phyloP scores from a whole-genome alignment of 2,888 invertebrate species.

The Platycheirus rosarum region DNA sequence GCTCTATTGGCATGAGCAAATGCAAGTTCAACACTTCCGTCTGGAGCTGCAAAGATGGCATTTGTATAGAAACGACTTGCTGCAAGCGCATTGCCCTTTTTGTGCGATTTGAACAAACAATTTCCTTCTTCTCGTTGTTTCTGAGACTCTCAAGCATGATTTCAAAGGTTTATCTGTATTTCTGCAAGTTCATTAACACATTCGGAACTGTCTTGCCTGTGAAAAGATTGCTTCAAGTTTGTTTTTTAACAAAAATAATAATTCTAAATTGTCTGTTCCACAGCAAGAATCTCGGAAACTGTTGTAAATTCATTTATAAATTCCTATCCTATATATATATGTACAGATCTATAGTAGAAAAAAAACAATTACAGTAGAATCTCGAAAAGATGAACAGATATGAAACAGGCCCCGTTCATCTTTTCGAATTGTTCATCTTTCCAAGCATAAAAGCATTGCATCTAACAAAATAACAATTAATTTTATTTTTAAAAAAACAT shows the following conservation, averaged over 20 bases:
- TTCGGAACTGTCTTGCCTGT: slow-evolving; percentile 1
- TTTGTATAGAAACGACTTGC: slow-evolving; percentile 78
- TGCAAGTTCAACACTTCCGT: slow-evolving; percentile 75
- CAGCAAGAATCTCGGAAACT: slow-evolving; percentile 12
- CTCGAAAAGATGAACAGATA: no score
- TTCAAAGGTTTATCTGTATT: not conserved
- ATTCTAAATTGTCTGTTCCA: not conserved
- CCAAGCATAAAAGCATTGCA: no score
- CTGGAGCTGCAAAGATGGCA: slow-evolving; percentile 78
- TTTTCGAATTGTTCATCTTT: no score
- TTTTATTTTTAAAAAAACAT: no score
- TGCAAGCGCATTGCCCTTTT: slow-evolving; percentile 65
- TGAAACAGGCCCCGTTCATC: no score
- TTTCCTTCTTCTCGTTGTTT: slow-evolving; percentile 78
- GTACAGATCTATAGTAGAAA: no score
- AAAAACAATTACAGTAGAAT: no score
- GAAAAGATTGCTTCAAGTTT: not conserved
- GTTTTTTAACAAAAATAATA: no score
- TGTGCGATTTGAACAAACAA: slow-evolving; percentile 71
- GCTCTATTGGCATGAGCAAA: slow-evolving; percentile 81
- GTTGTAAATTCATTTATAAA: slow-evolving; percentile 34
- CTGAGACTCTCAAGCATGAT: slow-evolving; percentile 61
- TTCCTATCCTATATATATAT: no score
- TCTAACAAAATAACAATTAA: no score
- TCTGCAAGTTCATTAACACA: slow-evolving; percentile 3